These are phyloP conservation scores for Mythimna albipuncta DNA, from an alignment of 2,888 invertebrate genomes.

Conservation along the genomic window DNA sequence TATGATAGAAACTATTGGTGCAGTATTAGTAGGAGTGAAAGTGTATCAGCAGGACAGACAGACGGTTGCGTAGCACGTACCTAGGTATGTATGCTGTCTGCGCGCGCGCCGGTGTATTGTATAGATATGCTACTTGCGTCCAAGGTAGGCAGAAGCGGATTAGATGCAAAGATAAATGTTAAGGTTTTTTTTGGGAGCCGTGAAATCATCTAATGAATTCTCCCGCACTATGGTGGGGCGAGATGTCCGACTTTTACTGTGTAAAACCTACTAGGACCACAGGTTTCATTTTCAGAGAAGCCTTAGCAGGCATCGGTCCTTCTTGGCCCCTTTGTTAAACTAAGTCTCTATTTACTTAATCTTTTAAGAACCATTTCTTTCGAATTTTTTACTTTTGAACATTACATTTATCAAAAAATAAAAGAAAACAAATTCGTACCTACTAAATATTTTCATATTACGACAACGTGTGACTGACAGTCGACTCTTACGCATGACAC, in stretches of 20 bases:
- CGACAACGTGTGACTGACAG: slow-evolving; percentile 15
- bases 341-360: too few species aligned
- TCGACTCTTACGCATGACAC: slow-evolving; percentile 23
- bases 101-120: slow-evolving; percentile 25
- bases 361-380: too few species aligned
- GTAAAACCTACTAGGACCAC: too few species aligned
- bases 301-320: too few species aligned
- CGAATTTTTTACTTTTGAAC: too few species aligned
- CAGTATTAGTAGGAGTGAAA: slow-evolving; percentile 71
- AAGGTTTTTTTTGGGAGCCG: too few species aligned
- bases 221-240: too few species aligned
- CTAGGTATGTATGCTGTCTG: slow-evolving; percentile 57
- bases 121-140: slow-evolving; percentile 14
- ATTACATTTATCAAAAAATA: neutral
- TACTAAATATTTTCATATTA: slow-evolving; percentile 4
- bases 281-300: too few species aligned
- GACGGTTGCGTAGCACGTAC: slow-evolving; percentile 59
- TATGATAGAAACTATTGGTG: slow-evolving; percentile 32
- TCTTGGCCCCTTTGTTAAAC: too few species aligned
- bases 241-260: too few species aligned
- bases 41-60: slow-evolving; percentile 65
- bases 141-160: neutral
- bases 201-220: too few species aligned
- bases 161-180: neutral
- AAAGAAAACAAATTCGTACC: neutral